Conservation (phyloP, 2,797 vertebrate genomes). For the Crax fasciolata region DNA sequence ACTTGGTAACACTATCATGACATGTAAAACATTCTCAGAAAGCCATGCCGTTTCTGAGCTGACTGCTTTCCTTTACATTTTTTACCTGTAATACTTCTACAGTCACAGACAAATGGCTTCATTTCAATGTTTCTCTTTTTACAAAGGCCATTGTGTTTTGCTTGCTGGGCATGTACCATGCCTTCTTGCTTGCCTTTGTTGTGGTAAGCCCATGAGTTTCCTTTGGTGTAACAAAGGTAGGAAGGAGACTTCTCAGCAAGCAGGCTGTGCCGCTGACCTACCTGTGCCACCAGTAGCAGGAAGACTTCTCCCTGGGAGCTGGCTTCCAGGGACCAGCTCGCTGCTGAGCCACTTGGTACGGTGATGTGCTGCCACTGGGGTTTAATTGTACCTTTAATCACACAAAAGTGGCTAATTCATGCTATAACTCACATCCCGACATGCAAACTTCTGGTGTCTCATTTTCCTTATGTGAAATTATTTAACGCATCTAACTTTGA, state of each 20-base stretch:
- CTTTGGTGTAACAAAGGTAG: conserved; percentile 12
- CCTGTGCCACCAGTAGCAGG: not conserved
- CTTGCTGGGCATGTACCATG: not conserved
- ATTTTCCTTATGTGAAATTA: conserved; percentile 25
- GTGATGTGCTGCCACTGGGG: not conserved
- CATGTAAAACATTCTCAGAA: not conserved
- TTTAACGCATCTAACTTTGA: conserved; percentile 50
- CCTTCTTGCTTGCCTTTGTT: not conserved
- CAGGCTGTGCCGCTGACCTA: not conserved
- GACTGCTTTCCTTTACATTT: not conserved
- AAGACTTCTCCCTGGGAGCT: not conserved
- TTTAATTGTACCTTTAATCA: conserved; percentile 53
- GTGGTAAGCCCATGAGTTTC: not conserved
- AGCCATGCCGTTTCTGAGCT: not conserved
- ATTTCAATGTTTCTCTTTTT: not conserved
- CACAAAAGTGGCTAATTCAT: conserved; percentile 42
- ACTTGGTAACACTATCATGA: not conserved
- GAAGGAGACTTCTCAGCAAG: conserved; percentile 21
- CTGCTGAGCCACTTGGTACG: not conserved
- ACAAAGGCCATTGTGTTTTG: not conserved
- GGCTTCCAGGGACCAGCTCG: not conserved
- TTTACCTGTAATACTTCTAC: not conserved
- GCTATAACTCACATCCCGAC: conserved; percentile 23
- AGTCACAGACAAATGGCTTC: not conserved
- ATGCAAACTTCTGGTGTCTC: conserved; percentile 25